Base-by-base conservation (phyloP, 37 sponge, comb jelly and placozoan species). In the Mnemiopsis leidyi region DNA sequence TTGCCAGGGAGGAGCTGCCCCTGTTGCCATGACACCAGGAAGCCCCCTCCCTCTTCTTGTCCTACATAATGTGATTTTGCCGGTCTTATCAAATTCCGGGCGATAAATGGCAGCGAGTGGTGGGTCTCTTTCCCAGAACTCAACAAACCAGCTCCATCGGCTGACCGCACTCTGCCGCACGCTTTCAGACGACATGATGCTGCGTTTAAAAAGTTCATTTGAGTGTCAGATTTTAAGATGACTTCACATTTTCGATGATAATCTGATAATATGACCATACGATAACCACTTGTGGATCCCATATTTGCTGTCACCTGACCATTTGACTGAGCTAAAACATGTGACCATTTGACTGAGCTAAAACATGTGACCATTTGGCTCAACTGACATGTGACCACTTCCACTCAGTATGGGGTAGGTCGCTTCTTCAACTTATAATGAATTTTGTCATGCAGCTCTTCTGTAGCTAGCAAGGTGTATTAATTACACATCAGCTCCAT, bases 371-470 rank as follows among this genome's bases (percentile, higher is more conserved):
- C 61, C 61, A 48, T 48, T 48, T 48, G 61, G 61, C 61, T 18
- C 61, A 48, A 48, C 9, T 5, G 9, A 18, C 61, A 48, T 48
- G 61, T 48, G 61, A 48, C 13, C 61, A 48, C 61, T 48, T 13
- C 13, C 61, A 48, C 61, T 48, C 61, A 48, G 61, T 13, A 48
- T 18, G 61, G 61, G 61, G 61, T 48, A 48, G 61, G 61, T 48
- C 61, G 9, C 13, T 18, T 5, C 61, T 48, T 48, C 61, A 48
- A 13, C 61, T 48, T 48, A 5, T 71, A 71, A 71, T 71, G 75
- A 71, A 29, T 71, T 71, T 71, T 71, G 75, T 71, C 75, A 71
- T 23, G 75, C 75, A 71, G 25, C 75, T 5, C 30, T 28, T 71
- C 75, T 23, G 13, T 48, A 13, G 61, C 61, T 48, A 48, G 61